Conservation (phyloP, 2,888 invertebrate species). For the Cryptocephalus primarius region DNA sequence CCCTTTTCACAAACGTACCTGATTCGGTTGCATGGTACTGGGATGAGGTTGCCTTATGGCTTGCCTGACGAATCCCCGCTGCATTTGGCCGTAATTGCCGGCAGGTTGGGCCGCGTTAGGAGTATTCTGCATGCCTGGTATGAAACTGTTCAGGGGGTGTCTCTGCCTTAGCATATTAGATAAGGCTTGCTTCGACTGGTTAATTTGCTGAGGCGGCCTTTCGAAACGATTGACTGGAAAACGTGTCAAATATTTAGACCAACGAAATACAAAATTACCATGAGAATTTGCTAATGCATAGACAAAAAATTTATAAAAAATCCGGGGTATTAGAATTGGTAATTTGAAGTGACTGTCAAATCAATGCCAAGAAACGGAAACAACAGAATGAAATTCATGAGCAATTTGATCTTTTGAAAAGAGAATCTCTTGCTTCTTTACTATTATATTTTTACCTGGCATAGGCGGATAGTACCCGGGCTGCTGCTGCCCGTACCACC, state of each 20-base stretch:
- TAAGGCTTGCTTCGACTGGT: conserved; percentile 75
- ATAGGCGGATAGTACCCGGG: conserved; percentile 41
- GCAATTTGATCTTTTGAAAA: too few relatives aligned
- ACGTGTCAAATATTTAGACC: neutral
- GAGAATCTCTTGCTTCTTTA: too few relatives aligned
- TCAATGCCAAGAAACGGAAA: too few relatives aligned
- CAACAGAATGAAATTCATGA: too few relatives aligned
- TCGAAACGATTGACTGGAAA: conserved; percentile 37
- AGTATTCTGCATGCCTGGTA: conserved; percentile 28
- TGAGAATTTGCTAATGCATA: neutral
- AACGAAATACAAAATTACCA: neutral
- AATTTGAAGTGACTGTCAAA: too few relatives aligned
- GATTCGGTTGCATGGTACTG: conserved; percentile 34
- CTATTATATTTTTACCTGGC: conserved; percentile 34
- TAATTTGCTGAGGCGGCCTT: conserved; percentile 43
- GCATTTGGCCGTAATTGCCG: conserved; percentile 38
- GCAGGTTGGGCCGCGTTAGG: conserved; percentile 28
- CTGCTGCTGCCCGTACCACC: conserved; percentile 45
- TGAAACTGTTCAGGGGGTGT: conserved; percentile 48
- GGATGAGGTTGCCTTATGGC: conserved; percentile 36
- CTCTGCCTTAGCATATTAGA: conserved; percentile 75
- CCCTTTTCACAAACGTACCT: conserved; percentile 18
- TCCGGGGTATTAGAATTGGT: too few relatives aligned
- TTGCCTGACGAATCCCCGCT: conserved; percentile 40
- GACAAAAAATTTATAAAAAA: neutral